Evolutionary conservation across 2,797 vertebrate genomes (phyloP).

Genomic region (Liasis olivaceus): DNA sequence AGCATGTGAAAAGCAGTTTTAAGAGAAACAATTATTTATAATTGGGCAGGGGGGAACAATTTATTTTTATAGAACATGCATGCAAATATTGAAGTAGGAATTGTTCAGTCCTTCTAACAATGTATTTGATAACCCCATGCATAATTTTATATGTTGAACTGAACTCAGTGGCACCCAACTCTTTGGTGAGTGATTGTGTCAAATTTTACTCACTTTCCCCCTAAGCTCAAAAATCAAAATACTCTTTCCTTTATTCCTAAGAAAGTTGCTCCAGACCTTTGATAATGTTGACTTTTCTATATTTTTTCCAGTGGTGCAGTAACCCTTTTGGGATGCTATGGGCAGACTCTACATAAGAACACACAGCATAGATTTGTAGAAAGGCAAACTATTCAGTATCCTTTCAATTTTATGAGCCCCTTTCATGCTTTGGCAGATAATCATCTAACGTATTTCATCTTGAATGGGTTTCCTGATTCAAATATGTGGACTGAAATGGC

Average conservation of each 20-base stretch:
- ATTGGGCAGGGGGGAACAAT: neutral
- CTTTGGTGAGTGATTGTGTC: neutral
- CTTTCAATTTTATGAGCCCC: neutral
- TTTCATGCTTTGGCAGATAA: neutral
- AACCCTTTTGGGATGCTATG: neutral
- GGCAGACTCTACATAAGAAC: neutral
- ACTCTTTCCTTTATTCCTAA: neutral
- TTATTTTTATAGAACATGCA: neutral
- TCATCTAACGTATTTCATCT: neutral
- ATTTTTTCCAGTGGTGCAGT: neutral
- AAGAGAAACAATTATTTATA: neutral
- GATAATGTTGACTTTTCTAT: neutral
- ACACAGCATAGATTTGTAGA: neutral
- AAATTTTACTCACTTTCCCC: neutral
- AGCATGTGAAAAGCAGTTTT: neutral
- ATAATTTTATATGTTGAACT: neutral
- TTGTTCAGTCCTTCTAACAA: neutral
- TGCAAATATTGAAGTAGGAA: neutral
- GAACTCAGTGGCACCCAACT: neutral
- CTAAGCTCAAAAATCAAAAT: neutral
- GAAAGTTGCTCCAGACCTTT: neutral
- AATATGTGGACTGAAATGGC: neutral
- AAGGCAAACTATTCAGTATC: neutral
- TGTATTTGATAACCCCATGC: neutral
- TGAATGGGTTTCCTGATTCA: neutral